Evolutionary conservation across 2,888 invertebrate genomes (phyloP), one percentile per base, ranked within the genome.

Genomic region (Eulithis prunata): DNA sequence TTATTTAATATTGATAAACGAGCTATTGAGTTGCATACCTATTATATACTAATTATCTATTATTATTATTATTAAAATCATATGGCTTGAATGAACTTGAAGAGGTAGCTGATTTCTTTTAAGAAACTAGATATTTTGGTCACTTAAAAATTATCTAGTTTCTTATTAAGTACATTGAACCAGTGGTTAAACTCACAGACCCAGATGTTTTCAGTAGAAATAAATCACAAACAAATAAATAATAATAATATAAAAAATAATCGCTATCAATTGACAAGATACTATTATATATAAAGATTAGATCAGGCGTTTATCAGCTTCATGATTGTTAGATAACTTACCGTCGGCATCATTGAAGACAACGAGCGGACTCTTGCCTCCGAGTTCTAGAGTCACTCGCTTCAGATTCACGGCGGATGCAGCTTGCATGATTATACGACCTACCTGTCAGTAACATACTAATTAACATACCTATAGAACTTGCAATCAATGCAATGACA

Each of bases 351-450:
- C 97, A 68, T 96, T 95, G 79, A 97, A 97, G 60, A 98, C 92
- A 52, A 98, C 96, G n/a, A 97, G 89, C 1, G 98, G 97, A 80
- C 97, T 97, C 87, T 98, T 98, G 77, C 98, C 98, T 60, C 98
- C 98, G 58, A 98, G 93, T 83, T 98, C 98, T 64, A 98, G 89
- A 2, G 96, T 96, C 0, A 97, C 95, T 56, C 96, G 94, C 84
- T 98, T 98, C 66, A 98, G 89, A 83, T 97, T 98, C 13, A 95
- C 95, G 53, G 94, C 93, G 6, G 96, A 96, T 6, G 97, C 95
- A 21, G 95, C 95, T 78, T 94, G 94, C 94, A 76, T 95, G 86
- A 90, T 95, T 84, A 88, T 93, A 41, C 83, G 87, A 3, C 88
- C 88, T 10, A 89, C 85, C 88, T 88, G 68, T 5, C 5, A 58